Evolutionary conservation across 1,140 invertebrate species (phyloP), one percentile per base, ranked within the genome.

Genomic region (Scaptodrosophila lebanonensis): DNA sequence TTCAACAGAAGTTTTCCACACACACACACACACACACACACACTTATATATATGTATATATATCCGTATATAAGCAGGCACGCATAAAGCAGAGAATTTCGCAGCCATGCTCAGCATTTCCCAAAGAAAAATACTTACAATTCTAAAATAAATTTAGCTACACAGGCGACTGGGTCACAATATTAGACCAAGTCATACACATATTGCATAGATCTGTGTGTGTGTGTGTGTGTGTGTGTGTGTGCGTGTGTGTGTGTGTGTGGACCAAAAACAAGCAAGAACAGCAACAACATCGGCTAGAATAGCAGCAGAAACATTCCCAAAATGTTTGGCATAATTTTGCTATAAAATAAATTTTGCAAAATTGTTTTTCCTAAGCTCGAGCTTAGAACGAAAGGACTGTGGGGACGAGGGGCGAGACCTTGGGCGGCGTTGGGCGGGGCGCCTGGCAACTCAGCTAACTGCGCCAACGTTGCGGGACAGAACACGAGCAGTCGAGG

Each of bases 311-410:
- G 75, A 82, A 79, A 82, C 75, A 82, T 82, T 82, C 77, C 66
- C 47, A 53, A 82, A 82, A 82, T 82, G 75, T 75, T 82, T 82
- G 75, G 75, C 75, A 82, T 82, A 82, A 82, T 82, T 82, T 82
- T 79, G 75, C 75, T 75, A 82, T 82, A 82, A 82, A 82, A 82
- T 82, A 82, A 82, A 82, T 82, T 82, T 82, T 82, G 75, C 75
- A 82, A 82, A 82, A 82, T 82, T 82, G 75, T 82, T 82, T 75
- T 82, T 82, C 75, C 66, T 82, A 82, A 82, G 75, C 75, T 73
- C 61, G 56, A 82, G 75, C 75, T 79, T 79, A 79, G 65, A 51
- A 47, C 39, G 42, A 49, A 60, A 48, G 51, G 61, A 69, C 58
- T 52, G 53, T 36, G 57, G 32, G 32, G 9, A 33, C n/a, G n/a